phyloP scores from a whole-genome alignment of 2,888 invertebrate genomes.

The Protonemura montana region DNA sequence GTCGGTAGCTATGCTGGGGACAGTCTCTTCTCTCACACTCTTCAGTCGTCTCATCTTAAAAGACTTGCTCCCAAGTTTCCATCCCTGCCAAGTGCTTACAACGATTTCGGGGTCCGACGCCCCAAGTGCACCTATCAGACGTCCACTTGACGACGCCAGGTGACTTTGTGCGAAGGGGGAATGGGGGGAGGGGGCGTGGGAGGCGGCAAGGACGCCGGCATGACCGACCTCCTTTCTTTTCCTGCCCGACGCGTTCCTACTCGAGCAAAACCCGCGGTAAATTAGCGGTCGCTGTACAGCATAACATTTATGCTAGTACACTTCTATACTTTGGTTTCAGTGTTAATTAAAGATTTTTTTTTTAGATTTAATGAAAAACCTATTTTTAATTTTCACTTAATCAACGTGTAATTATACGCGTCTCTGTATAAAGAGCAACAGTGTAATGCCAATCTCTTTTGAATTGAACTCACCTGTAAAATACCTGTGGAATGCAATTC shows the following conservation, averaged over 20 bases:
- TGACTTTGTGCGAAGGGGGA: not conserved
- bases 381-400: not conserved
- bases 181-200: not conserved
- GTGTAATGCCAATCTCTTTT: not conserved
- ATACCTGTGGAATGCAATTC: not conserved
- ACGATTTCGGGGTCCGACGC: not conserved
- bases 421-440: not conserved
- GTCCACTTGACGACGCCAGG: not conserved
- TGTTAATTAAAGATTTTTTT: not conserved
- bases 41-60: not conserved
- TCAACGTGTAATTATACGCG: not conserved
- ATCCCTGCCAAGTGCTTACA: not conserved
- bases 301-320: not conserved
- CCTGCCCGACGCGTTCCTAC: slow-evolving; percentile 15
- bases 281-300: not conserved
- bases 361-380: not conserved
- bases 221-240: slow-evolving; percentile 40
- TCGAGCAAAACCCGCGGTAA: not conserved
- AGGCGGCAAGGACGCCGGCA: slow-evolving; percentile 32
- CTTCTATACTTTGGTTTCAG: not conserved
- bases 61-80: not conserved
- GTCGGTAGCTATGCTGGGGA: too few relatives aligned
- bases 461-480: too few relatives aligned
- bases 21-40: too few relatives aligned
- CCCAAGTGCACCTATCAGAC: not conserved